Base-by-base conservation (phyloP, 2,797 vertebrate genomes). In the Manis javanica region DNA sequence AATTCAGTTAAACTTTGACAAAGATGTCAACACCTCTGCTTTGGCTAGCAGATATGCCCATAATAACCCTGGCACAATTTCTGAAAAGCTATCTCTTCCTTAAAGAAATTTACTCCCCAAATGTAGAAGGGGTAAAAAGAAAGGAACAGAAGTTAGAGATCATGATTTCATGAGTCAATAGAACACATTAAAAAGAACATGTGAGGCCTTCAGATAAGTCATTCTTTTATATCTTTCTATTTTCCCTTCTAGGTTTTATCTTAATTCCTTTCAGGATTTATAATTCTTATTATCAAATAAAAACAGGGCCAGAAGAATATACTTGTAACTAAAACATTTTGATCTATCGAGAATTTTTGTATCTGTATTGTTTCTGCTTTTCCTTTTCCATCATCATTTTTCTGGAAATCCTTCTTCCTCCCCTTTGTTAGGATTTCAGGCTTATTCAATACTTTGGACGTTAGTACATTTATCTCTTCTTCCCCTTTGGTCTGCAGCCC, bases 261-360 rank as follows among this genome's bases (percentile, higher is more conserved):
- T 49, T 79, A 86, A 53, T 94, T 83, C 39, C 66, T 66, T 64
- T 82, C 12, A 82, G 39, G 61, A 82, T 63, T 95, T 84, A 77
- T 53, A 86, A 89, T 93, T 91, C 39, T 94, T 89, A 26, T 79
- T 92, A 75, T 8, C 21, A 69, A 55, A 87, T 34, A 51, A 96
- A 75, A 74, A 92, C 23, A 18, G 46, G 57, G 23, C 85, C 10
- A 66, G 49, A 78, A 51, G 23, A 11, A 57, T 86, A 71, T 64
- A 72, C 19, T 79, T 83, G 42, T 79, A 68, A 71, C 12, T 29
- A 86, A 82, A 94, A 75, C 55, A 92, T 74, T 90, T 11, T 74
- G 8, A 74, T 46, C n/a, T 78, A 59, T 7, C 46, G 63, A 91
- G 49, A 57, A 63, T 57, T 96, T 91, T 95, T 64, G 51, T 61